Percentiles rank a stretch among this genome's conserved stretches.
Evolutionary conservation across 2,888 invertebrate species (phyloP).

Genomic region (Dinocampus coccinellae): DNA sequence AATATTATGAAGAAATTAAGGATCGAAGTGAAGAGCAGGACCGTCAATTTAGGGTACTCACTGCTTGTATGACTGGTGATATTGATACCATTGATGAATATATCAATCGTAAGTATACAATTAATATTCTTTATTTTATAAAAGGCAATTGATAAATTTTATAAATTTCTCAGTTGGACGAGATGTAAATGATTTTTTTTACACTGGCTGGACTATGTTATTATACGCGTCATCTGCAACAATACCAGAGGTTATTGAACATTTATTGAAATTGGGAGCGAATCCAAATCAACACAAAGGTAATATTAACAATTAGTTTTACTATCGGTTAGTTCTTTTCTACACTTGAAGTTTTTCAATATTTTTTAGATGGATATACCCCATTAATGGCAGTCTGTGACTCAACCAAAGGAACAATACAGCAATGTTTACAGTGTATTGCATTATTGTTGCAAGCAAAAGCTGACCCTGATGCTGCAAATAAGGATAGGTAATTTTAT

Average conservation of each 20-base stretch:
- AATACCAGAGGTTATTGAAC: slow-evolving; percentile 71
- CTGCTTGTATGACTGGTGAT: slow-evolving; percentile 57
- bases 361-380: slow-evolving; percentile 73
- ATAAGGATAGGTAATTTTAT: slow-evolving; percentile 65
- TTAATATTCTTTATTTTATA: neutral
- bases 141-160: neutral
- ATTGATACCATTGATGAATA: slow-evolving; percentile 52
- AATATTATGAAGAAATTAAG: neutral
- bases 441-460: slow-evolving; percentile 71
- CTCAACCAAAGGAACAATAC: slow-evolving; percentile 69
- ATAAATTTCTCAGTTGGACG: slow-evolving; percentile 46
- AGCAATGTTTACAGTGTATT: slow-evolving; percentile 70
- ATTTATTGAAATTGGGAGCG: slow-evolving; percentile 73
- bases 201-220: slow-evolving; percentile 75
- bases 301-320: slow-evolving; percentile 28
- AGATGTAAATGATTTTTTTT: slow-evolving; percentile 68
- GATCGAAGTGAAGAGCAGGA: slow-evolving; percentile 39
- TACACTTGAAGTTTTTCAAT: neutral
- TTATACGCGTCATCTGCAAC: slow-evolving; percentile 75
- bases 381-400: slow-evolving; percentile 76
- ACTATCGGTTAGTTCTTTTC: slow-evolving; percentile 37
- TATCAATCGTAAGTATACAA: slow-evolving; percentile 50
- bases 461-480: slow-evolving; percentile 72
- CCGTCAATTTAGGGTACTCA: slow-evolving; percentile 46
- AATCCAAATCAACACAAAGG: slow-evolving; percentile 71